Evolutionary conservation across 2,113 vertebrate genomes (phyloP).

Genomic region (Callipepla californica): DNA sequence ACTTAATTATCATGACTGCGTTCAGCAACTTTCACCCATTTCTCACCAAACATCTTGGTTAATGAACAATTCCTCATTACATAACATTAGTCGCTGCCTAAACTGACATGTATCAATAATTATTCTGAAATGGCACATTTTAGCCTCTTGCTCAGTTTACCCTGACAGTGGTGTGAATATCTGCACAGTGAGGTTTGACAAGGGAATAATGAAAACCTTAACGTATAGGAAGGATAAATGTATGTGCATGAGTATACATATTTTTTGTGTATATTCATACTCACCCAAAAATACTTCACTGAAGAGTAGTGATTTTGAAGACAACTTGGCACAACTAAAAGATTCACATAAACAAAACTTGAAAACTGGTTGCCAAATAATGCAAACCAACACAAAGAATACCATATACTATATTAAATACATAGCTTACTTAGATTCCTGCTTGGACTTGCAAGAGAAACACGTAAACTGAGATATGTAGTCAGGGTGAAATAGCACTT

Average conservation of each 20-base stretch:
- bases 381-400: conserved; percentile 30
- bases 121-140: not conserved
- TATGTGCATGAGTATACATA: not conserved
- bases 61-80: not conserved
- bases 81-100: not conserved
- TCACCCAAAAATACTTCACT: not conserved
- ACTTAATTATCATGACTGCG: rapidly evolving
- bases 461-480: conserved; percentile 36
- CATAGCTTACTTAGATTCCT: conserved; percentile 34
- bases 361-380: conserved; percentile 50
- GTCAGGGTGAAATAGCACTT: not conserved
- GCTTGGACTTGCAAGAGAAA: conserved; percentile 60
- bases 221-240: not conserved
- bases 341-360: not conserved
- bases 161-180: not conserved
- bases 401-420: conserved; percentile 39
- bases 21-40: not conserved
- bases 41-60: not conserved
- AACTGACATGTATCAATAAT: not conserved
- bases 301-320: conserved; percentile 11
- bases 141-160: not conserved
- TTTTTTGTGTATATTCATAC: not conserved
- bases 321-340: conserved; percentile 40
- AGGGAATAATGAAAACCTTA: not conserved
- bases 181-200: not conserved